Conservation (phyloP, 2,888 invertebrate genomes). For the Gandaritis pyraliata region DNA sequence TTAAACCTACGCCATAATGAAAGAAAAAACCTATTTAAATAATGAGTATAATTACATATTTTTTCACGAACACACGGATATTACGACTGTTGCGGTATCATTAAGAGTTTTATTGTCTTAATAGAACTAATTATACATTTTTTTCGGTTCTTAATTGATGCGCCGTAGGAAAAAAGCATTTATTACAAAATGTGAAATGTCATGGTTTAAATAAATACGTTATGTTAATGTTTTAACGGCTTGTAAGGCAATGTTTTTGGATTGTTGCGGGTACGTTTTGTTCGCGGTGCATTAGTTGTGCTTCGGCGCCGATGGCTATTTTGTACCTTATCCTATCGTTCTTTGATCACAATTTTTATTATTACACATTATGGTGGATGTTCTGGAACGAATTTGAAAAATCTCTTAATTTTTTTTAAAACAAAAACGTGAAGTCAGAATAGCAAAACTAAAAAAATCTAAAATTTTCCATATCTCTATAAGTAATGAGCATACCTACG, state of each 20-base stretch:
- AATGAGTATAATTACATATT: conserved; percentile 84
- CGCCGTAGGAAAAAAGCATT: conserved; percentile 79
- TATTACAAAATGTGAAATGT: conserved; percentile 84
- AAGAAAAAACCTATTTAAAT: conserved; percentile 82
- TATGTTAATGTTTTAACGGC: conserved; percentile 81
- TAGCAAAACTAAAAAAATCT: too few relatives aligned
- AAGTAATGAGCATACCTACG: too few relatives aligned
- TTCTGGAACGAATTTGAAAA: conserved; percentile 21
- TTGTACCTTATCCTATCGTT: conserved; percentile 69
- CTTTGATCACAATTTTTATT: conserved; percentile 47
- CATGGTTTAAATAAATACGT: conserved; percentile 82
- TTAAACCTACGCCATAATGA: conserved; percentile 77
- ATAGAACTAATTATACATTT: conserved; percentile 84
- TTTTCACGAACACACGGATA: conserved; percentile 81
- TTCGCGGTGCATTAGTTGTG: conserved; percentile 79
- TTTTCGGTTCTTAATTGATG: conserved; percentile 83
- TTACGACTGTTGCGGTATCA: conserved; percentile 82
- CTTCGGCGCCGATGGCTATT: conserved; percentile 71
- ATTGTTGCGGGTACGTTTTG: conserved; percentile 67
- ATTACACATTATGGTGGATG: conserved; percentile 10
- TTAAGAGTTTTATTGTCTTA: conserved; percentile 84
- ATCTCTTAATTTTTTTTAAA: neutral
- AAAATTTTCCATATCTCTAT: too few relatives aligned
- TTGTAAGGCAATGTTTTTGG: conserved; percentile 68
- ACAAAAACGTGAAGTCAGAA: too few relatives aligned